phyloP scores from a whole-genome alignment of 2,888 invertebrate genomes.

The Sinelater perroti region DNA sequence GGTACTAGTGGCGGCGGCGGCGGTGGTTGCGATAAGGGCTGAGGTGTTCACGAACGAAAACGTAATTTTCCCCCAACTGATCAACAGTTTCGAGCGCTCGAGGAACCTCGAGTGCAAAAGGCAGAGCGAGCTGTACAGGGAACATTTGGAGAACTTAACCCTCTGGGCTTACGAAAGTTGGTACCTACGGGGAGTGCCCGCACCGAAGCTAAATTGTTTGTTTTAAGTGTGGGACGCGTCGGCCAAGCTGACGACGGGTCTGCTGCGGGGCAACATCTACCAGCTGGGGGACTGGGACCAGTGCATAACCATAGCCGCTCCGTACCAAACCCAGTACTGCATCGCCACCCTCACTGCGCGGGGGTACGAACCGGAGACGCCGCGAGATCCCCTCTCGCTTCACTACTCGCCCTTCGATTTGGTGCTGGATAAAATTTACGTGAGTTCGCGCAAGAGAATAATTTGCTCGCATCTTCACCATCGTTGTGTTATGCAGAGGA shows the following conservation, averaged over 20 bases:
- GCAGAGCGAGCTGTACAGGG: constrained; percentile 49
- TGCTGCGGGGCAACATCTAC: constrained; percentile 66
- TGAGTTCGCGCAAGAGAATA: no score
- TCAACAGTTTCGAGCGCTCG: constrained; percentile 44
- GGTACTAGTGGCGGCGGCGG: no score
- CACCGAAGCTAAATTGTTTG: not conserved
- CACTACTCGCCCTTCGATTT: constrained; percentile 51
- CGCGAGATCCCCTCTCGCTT: constrained; percentile 50
- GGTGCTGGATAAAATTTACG: constrained; percentile 55
- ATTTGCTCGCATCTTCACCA: no score
- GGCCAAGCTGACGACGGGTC: constrained; percentile 66
- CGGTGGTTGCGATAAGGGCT: no score
- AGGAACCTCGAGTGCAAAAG: constrained; percentile 49
- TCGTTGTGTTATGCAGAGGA: constrained; percentile 34
- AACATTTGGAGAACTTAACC: constrained; percentile 63
- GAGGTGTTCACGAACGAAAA: no score
- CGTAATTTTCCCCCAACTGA: constrained; percentile 48
- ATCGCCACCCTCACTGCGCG: constrained; percentile 51
- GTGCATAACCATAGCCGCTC: constrained; percentile 60
- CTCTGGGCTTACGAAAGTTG: constrained; percentile 68
- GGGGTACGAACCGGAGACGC: constrained; percentile 46
- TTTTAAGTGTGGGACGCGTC: constrained; percentile 70
- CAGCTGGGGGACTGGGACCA: constrained; percentile 72
- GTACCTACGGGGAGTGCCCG: constrained; percentile 44
- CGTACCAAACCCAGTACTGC: constrained; percentile 59